Percentiles rank a stretch among this genome's conserved stretches.
Conservation (phyloP, 2,888 invertebrate species). For the Plutella xylostella region DNA sequence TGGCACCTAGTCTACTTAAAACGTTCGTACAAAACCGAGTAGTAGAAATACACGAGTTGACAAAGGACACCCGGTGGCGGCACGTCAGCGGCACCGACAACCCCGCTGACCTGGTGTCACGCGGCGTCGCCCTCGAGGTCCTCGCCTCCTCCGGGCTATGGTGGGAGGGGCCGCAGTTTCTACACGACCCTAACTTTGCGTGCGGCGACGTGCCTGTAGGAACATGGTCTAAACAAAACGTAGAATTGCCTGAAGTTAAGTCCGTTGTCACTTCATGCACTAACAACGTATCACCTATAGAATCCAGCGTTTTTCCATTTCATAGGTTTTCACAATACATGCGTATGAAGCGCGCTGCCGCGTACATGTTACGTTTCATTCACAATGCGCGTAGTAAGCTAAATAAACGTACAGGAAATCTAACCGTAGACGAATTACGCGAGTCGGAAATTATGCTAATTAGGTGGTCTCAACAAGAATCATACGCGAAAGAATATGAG, state of each 20-base stretch:
- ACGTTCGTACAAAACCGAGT: slow-evolving; percentile 11
- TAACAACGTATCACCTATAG: slow-evolving; percentile 1
- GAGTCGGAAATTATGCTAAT: not conserved
- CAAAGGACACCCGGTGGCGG: slow-evolving; percentile 16
- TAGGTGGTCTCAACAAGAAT: not conserved
- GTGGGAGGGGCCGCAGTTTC: slow-evolving; percentile 19
- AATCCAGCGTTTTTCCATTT: slow-evolving; percentile 8
- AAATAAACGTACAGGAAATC: no score
- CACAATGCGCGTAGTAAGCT: not conserved
- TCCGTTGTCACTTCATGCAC: slow-evolving; percentile 1
- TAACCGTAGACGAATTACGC: no score
- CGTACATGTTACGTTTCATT: slow-evolving; percentile 17
- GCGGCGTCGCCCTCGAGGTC: slow-evolving; percentile 14
- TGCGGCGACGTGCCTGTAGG: not conserved
- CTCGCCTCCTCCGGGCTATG: slow-evolving; percentile 15
- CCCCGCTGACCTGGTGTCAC: slow-evolving; percentile 20
- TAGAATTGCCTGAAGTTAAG: slow-evolving; percentile 11
- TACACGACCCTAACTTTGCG: slow-evolving; percentile 10
- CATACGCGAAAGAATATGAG: not conserved
- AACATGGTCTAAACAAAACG: not conserved
- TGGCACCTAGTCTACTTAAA: slow-evolving; percentile 15
- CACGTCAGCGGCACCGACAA: slow-evolving; percentile 19
- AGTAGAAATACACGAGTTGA: slow-evolving; percentile 12
- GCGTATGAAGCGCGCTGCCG: slow-evolving; percentile 12
- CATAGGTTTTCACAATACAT: slow-evolving; percentile 10